These are phyloP conservation scores for Psittacara wagleri DNA, from an alignment of 2,113 vertebrate species.

Conservation along the genomic window DNA sequence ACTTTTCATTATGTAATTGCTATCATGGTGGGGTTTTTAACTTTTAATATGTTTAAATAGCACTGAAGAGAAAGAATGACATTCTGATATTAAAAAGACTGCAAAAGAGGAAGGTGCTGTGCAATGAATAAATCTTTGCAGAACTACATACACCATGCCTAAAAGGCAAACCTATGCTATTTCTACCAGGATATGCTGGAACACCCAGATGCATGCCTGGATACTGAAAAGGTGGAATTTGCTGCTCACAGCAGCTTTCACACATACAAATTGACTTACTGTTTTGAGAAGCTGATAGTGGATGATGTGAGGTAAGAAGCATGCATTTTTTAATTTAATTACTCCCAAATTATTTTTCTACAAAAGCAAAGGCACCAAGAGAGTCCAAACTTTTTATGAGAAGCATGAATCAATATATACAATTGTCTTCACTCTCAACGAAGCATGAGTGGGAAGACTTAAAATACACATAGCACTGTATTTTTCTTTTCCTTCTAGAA, in stretches of 20 bases:
- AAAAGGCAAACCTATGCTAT: neutral
- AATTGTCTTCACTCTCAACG: neutral
- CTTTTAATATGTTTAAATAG: neutral
- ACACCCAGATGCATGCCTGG: neutral
- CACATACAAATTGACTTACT: neutral
- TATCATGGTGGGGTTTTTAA: neutral
- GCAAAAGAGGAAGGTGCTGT: neutral
- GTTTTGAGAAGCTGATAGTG: neutral
- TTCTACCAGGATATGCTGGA: neutral
- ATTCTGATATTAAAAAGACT: neutral
- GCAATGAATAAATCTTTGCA: neutral
- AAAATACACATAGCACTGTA: neutral
- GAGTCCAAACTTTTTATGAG: neutral
- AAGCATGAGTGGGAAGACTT: neutral
- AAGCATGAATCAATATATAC: neutral
- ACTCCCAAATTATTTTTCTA: neutral
- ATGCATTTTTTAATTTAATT: neutral
- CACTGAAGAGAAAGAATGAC: neutral
- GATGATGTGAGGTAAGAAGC: neutral
- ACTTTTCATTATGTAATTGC: neutral
- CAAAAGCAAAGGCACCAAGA: neutral
- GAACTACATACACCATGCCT: neutral
- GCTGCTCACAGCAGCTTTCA: neutral
- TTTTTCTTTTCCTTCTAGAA: neutral
- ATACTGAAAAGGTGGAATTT: neutral